Evolutionary conservation across 2,888 invertebrate species (phyloP), one percentile per base, ranked within the genome.

Genomic region (Plemyria rubiginata): DNA sequence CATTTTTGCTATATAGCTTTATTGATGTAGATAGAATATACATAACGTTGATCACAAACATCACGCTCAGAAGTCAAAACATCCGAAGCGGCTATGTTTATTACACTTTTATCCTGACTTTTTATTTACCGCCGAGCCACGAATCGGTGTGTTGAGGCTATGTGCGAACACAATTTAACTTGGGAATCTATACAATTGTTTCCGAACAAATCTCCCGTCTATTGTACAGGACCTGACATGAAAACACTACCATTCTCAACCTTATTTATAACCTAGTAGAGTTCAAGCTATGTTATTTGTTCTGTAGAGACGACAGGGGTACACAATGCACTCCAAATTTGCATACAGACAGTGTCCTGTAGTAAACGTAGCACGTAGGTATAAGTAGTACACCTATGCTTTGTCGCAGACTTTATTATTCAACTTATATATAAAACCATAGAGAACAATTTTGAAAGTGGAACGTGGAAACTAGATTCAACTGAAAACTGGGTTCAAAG

Each of bases 311-410:
- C 75, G 76, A 65, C 70, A 65, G 67, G 65, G 60, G 64, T 73
- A 79, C 79, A 85, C 85, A 85, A 85, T 85, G 78, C 82, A 79
- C 74, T 72, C 67, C 65, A 80, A 85, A 85, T 86, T 86, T 86
- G 81, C 84, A 86, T 87, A 77, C 81, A 84, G 81, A 84, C 75
- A 75, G 76, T 54, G 70, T 67, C 59, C 56, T 36, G 55, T 63
- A 60, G 43, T 66, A 57, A 67, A 71, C 62, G 36, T n/a, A n/a
- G n/a, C n/a, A n/a, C n/a, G n/a, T 60, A 57, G 53, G 54, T 54
- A 49, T 58, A 43, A 46, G 52, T 62, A 60, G 61, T 57, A 22
- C 60, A 63, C 60, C 65, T 56, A 57, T 41, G 57, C 60, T 49
- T 60, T 63, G 51, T 63, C 51, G 58, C 22, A 52, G 60, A 66